Conservation (phyloP, 2,888 invertebrate genomes). For the Tipula unca region DNA sequence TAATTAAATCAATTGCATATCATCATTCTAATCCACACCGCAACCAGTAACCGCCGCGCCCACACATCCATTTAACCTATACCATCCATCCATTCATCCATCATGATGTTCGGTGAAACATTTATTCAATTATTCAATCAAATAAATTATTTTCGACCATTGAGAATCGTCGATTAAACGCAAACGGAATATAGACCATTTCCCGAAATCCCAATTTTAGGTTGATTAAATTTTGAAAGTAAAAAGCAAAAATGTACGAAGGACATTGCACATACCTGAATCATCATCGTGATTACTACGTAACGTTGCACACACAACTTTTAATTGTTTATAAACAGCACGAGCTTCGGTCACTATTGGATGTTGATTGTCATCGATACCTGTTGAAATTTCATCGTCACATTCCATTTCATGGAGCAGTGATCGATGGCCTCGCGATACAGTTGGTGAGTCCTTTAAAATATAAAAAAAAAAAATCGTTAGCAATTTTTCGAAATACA, state of each 20-base stretch:
- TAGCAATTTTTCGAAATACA: conserved; percentile 15
- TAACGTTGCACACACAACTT: conserved; percentile 62
- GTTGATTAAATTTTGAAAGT: not conserved
- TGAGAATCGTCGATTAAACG: not conserved
- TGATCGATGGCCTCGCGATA: conserved; percentile 47
- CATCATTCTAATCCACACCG: conserved; percentile 14
- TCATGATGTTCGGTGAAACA: not conserved
- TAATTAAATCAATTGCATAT: conserved; percentile 15
- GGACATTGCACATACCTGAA: conserved; percentile 45
- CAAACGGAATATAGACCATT: not conserved
- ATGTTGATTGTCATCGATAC: conserved; percentile 45
- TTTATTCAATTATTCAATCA: conserved; percentile 3
- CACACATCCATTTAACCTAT: not conserved
- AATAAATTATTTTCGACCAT: not conserved
- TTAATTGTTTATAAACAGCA: conserved; percentile 63
- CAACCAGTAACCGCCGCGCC: not conserved
- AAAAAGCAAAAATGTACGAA: not conserved
- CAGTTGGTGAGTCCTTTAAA: conserved; percentile 23
- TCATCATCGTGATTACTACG: conserved; percentile 69
- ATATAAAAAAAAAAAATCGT: not conserved
- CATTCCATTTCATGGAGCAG: conserved; percentile 88
- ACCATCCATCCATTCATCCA: not conserved
- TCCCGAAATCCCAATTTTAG: not conserved
- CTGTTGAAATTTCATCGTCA: conserved; percentile 52
- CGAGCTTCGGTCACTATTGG: conserved; percentile 58